phyloP scores from a whole-genome alignment of 2,797 vertebrate species.

The Acipenser ruthenus region DNA sequence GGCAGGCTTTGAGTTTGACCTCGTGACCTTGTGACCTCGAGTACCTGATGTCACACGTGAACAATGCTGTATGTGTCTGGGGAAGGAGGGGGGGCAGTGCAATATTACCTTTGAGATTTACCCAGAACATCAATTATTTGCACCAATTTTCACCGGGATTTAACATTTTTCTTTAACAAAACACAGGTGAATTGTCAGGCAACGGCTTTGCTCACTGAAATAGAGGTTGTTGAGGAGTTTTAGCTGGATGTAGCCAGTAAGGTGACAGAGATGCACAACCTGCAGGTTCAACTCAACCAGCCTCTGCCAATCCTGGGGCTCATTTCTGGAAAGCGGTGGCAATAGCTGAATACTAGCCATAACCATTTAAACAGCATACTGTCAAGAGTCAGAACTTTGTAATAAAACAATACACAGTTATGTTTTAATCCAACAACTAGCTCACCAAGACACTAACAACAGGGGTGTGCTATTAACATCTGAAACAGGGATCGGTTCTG shows the following conservation, averaged over 20 bases:
- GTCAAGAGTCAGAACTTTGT: not conserved
- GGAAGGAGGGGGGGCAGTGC: no score
- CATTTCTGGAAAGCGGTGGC: not conserved
- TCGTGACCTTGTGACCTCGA: no score
- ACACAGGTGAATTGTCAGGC: no score
- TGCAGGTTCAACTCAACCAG: not conserved
- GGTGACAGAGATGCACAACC: not conserved
- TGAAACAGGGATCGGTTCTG: not conserved
- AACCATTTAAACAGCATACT: not conserved
- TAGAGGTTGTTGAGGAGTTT: no score
- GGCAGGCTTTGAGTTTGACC: not conserved
- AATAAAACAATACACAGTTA: slow-evolving; percentile 4
- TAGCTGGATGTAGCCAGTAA: no score
- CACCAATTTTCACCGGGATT: no score
- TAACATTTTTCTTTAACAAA: no score
- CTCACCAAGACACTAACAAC: not conserved
- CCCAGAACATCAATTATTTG: no score
- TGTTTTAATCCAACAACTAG: not conserved
- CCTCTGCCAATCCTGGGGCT: not conserved
- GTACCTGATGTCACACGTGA: no score
- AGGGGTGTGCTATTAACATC: not conserved
- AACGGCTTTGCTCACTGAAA: no score
- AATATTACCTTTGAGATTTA: no score
- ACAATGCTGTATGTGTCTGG: no score
- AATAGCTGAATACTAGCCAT: not conserved